These are phyloP conservation scores for Synergus japonicus DNA, from an alignment of 2,888 invertebrate genomes.

Conservation along the genomic window DNA sequence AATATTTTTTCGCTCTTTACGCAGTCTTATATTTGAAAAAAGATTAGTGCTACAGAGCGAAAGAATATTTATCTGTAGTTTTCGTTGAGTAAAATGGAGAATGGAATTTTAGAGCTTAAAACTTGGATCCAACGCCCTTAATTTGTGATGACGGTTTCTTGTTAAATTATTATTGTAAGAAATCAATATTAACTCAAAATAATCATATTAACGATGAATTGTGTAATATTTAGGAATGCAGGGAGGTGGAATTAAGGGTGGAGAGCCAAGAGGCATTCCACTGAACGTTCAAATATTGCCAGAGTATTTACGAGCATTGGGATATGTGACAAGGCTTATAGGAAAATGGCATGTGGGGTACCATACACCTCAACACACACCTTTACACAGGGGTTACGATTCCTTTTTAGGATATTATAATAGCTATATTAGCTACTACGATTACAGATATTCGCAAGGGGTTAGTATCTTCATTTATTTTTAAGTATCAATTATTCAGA, in stretches of 20 bases:
- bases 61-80: no score
- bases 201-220: conserved; percentile 16
- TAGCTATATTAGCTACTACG: conserved; percentile 90
- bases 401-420: conserved; percentile 92
- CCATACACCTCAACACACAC: conserved; percentile 81
- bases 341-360: conserved; percentile 83
- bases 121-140: no score
- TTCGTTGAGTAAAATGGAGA: no score
- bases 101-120: no score
- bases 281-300: conserved; percentile 79
- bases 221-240: conserved; percentile 78
- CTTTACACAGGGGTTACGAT: conserved; percentile 88
- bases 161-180: background rate
- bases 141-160: background rate
- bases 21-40: no score
- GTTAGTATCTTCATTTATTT: conserved; percentile 52
- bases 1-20: no score
- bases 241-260: conserved; percentile 78
- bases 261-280: conserved; percentile 80
- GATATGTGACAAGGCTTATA: conserved; percentile 79
- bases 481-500: background rate
- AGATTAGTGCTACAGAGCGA: no score
- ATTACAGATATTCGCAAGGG: conserved; percentile 80
- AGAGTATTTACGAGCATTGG: conserved; percentile 78
- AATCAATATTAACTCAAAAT: conserved; percentile 2